Base-by-base conservation (phyloP, 2,888 invertebrate species). In the Cinara cedri region DNA sequence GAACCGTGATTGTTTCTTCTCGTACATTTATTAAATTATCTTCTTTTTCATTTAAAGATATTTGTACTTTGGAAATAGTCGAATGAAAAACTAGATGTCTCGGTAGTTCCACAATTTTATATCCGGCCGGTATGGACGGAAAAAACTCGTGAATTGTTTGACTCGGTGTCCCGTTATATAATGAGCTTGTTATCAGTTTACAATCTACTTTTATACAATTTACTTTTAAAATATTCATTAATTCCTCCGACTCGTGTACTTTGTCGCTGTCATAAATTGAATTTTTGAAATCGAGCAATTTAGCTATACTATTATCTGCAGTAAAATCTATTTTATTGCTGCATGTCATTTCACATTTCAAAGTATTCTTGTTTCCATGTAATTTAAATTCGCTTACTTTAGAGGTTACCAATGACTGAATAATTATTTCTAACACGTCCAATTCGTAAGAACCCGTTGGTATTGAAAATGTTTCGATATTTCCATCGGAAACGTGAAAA, bases 71-170 rank as follows among this genome's bases (percentile, higher is more conserved):
- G n/a, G n/a, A n/a, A n/a, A n/a, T n/a, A 26, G n/a, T 49, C 34
- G 84, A 85, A 81, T 85, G 83, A 83, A 85, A 85, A 74, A 85
- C 84, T 9, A 84, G 82, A 83, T 84, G 84, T 75, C 70, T 80
- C 9, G 85, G 85, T 19, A 83, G 84, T n/a, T n/a, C n/a, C n/a
- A n/a, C 82, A 51, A 85, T 84, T 83, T 84, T 84, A 84, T 84
- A 85, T 4, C 34, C 34, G 3, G 34, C 34, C 3, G 34, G 10
- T 85, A 54, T 85, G n/a, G 85, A 84, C 21, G 84, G 83, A n/a
- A 83, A 84, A 83, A 85, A 85, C 82, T 85, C 83, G 81, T 85
- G 84, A 72, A 85, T 83, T 3, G 83, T 85, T 81, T 86, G 85
- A 6, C 83, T 83, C 46, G 81, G 83, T 57, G 78, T 82, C n/a